Evolutionary conservation across 2,113 vertebrate species (phyloP), one percentile per base, ranked within the genome.

Genomic region (Catharus bicknelli): DNA sequence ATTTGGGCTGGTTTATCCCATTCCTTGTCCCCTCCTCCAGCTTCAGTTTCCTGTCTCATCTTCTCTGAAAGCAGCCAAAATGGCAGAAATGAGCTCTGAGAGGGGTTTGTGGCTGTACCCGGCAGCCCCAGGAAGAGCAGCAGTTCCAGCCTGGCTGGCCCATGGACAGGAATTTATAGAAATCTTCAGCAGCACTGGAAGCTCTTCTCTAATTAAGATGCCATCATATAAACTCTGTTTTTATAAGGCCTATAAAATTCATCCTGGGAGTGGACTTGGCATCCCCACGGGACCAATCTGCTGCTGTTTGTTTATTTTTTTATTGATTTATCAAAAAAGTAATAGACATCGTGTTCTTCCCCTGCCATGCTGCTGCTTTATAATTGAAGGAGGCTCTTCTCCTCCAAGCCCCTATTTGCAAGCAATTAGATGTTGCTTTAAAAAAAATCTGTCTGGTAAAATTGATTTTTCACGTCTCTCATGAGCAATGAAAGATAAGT

Each of bases 311-410:
- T 94, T 96, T 91, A 50, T 79, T 88, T 93, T 88, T 91, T 91
- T 91, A 97, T 96, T 87, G 95, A 95, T 96, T 94, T 90, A 61
- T 83, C 87, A 78, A 57, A 54, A 78, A 94, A 94, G 74, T 25
- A 75, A 87, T 76, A 81, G 25, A 78, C 59, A 43, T 42, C 1
- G 1, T 69, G 77, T 55, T 68, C 86, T 75, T 89, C 69, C 70
- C 58, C 75, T 61, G 40, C 66, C 74, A 12, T 30, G 43, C 48
- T 66, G 11, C 25, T 74, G 77, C 74, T 81, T 54, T 50, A 4
- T 75, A 43, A 91, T 57, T 85, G 90, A 78, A 95, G 45, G 84
- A 92, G 77, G 69, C 32, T 36, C 38, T 92, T 85, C 68, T 72
- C 62, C 17, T 68, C 77, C 36, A 27, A 90, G 59, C 53, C 55